These are phyloP conservation scores for Hippocampus kuda DNA, from an alignment of 2,797 vertebrate species.

Conservation along the genomic window DNA sequence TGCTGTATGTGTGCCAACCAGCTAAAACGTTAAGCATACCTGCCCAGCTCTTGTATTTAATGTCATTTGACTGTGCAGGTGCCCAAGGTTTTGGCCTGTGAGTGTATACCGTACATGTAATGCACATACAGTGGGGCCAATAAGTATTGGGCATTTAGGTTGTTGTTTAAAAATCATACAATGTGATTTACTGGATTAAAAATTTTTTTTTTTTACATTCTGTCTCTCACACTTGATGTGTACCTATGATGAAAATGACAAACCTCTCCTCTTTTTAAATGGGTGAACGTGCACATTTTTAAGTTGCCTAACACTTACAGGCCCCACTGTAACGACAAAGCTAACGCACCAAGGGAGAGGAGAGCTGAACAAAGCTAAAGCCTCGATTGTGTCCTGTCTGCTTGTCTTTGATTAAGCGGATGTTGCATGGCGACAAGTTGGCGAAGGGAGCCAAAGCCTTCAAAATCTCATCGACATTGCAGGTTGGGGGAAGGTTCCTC, in stretches of 20 bases:
- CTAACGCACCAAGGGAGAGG: slow-evolving; percentile 83
- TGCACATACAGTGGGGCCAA: not conserved
- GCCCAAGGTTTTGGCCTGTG: not conserved
- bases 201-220: too few species aligned
- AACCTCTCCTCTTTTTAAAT: too few species aligned
- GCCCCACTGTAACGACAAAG: not conserved
- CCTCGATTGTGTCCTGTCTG: slow-evolving; percentile 97
- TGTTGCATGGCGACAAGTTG: slow-evolving; percentile 89
- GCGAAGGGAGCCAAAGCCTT: slow-evolving; percentile 86
- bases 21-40: not conserved
- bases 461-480: slow-evolving; percentile 92
- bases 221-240: too few species aligned
- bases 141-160: too few species aligned
- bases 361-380: slow-evolving; percentile 95
- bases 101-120: too few species aligned
- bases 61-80: not conserved
- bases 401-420: slow-evolving; percentile 98
- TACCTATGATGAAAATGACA: too few species aligned
- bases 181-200: too few species aligned
- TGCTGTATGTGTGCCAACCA: not conserved
- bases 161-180: too few species aligned
- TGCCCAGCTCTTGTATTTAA: not conserved
- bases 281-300: too few species aligned
- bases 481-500: slow-evolving; percentile 89
- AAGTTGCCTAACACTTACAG: too few species aligned